These are phyloP conservation scores for Pemphredon lugubris DNA, from an alignment of 2,888 invertebrate species.

Conservation along the genomic window DNA sequence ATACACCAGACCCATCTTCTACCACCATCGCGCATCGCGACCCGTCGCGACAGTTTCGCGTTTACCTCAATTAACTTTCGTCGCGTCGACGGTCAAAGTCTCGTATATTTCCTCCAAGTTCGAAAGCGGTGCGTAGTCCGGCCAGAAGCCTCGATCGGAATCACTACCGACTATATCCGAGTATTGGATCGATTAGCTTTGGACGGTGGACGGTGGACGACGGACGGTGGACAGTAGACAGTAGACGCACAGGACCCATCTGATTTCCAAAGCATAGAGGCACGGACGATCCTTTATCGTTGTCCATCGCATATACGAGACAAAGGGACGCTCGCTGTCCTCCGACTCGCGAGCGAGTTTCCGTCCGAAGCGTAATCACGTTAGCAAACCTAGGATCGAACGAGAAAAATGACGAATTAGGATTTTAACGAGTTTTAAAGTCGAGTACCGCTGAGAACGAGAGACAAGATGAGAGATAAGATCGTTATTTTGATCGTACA, in stretches of 20 bases:
- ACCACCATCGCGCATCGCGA: too few relatives aligned
- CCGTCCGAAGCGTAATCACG: conserved; percentile 20
- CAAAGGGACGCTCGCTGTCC: too few relatives aligned
- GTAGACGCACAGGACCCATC: too few relatives aligned
- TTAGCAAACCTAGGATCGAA: too few relatives aligned
- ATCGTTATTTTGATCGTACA: conserved; percentile 21
- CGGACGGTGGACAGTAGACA: too few relatives aligned
- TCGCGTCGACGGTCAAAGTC: conserved; percentile 11
- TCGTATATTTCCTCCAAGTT: conserved; percentile 33
- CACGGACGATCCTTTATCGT: conserved; percentile 46
- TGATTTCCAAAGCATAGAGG: conserved; percentile 51
- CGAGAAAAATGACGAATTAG: too few relatives aligned
- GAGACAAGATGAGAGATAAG: too few relatives aligned
- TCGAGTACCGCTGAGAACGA: too few relatives aligned
- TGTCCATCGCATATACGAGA: conserved; percentile 44
- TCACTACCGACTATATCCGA: too few relatives aligned
- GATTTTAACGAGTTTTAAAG: too few relatives aligned
- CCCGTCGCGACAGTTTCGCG: neutral
- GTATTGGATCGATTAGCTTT: conserved; percentile 30
- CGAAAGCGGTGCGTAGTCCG: conserved; percentile 30
- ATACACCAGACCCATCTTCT: too few relatives aligned
- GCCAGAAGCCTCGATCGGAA: conserved; percentile 5
- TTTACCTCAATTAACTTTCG: conserved; percentile 10
- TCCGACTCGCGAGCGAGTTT: conserved; percentile 13
- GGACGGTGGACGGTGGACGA: conserved; percentile 4